Base-by-base conservation (phyloP, 92 coral and sea anemone species). In the Metridium senile region DNA sequence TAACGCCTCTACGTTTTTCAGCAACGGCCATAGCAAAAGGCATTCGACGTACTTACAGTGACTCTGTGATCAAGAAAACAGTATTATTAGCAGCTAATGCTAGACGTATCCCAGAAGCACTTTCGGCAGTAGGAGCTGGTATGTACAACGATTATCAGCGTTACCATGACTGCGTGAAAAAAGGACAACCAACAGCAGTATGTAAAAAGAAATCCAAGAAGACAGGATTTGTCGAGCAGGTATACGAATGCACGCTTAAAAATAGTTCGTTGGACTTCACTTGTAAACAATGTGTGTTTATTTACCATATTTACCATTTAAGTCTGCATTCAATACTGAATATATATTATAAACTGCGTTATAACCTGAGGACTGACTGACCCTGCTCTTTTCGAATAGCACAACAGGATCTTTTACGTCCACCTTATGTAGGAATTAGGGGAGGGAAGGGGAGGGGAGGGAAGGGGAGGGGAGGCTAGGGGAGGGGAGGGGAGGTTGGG, bases 11-110 rank as follows among this genome's bases (percentile, higher is more conserved):
- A 54, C 17, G n/a, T 54, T 54, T 20, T 21, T 54, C 61, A 85
- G 89, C 85, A 20, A 85, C 79, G 89, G 81, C 74, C 6, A 81
- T 64, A 26, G 81, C 85, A 17, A 58, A 58, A 10, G 71, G 74
- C n/a, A 54, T 73, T 64, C 47, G 62, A 1, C 80, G 58, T 29
- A 54, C 53, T 17, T 45, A 27, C 35, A 34, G 43, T 22, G 33
- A 31, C 26, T 16, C 71, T 0, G 21, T 26, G 56, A 32, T 26
- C 32, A 71, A 49, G 19, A 10, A 47, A 13, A 47, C 32, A 17
- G 61, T 53, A n/a, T 10, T 43, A 31, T 34, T 79, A 10, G 43
- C 74, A 61, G 77, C 30, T 13, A 68, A 70, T 18, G 23, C 77
- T 26, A 79, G 16, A 33, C 70, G 66, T 23, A 27, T 31, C 70